Percentiles rank a stretch among this genome's conserved stretches.
Conservation (phyloP, 2,797 vertebrate species). For the Kryptolebias ocellatus region DNA sequence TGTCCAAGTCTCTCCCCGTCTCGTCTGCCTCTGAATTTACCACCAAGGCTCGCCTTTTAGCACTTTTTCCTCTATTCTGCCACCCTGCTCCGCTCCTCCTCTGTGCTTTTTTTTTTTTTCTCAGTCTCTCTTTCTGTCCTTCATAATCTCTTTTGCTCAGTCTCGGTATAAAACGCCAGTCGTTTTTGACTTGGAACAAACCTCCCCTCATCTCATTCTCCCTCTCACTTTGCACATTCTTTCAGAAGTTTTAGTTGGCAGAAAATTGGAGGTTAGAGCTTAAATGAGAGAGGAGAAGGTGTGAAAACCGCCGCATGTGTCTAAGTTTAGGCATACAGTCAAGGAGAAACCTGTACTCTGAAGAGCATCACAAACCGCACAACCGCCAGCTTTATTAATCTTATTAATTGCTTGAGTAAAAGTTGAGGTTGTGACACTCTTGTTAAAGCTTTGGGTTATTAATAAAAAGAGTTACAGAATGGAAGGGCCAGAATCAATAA, state of each 20-base stretch:
- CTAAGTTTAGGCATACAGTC: conserved; percentile 16
- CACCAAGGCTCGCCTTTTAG: conserved; percentile 59
- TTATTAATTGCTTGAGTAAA: conserved; percentile 64
- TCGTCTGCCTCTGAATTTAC: conserved; percentile 63
- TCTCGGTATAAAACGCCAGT: conserved; percentile 45
- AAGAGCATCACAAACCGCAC: conserved; percentile 42
- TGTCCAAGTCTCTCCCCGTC: conserved; percentile 44
- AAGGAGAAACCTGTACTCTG: conserved; percentile 24
- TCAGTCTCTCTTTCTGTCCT: conserved; percentile 38
- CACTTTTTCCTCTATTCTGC: conserved; percentile 46
- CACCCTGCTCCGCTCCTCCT: conserved; percentile 18
- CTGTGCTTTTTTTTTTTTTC: conserved; percentile 40
- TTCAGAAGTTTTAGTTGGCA: conserved; percentile 53
- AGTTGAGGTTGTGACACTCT: conserved; percentile 74
- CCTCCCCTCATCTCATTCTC: conserved; percentile 18
- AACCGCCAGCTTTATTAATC: conserved; percentile 60
- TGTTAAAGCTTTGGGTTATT: conserved; percentile 81
- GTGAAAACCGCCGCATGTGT: conserved; percentile 1
- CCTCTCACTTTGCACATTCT: conserved; percentile 29
- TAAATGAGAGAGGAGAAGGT: conserved; percentile 11
- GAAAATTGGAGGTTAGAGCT: conserved; percentile 23
- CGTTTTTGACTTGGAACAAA: conserved; percentile 39
- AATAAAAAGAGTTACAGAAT: conserved; percentile 71
- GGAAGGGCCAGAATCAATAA: conserved; percentile 71
- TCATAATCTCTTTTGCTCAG: conserved; percentile 54